These are phyloP conservation scores for Bothrops jararaca DNA, from an alignment of 2,113 vertebrate genomes.

Conservation along the genomic window DNA sequence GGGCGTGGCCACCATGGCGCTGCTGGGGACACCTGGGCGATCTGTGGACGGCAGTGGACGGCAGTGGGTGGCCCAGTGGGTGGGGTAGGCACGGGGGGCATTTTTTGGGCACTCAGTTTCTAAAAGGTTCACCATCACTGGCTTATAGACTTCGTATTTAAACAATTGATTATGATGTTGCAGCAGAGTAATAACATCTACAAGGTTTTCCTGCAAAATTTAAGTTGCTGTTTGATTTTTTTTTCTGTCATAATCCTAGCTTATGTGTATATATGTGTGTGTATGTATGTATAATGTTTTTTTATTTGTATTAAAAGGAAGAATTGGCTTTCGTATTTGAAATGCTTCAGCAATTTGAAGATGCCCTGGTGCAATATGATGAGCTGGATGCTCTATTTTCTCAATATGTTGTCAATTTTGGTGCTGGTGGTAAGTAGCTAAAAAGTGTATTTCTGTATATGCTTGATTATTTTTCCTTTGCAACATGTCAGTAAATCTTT, in stretches of 20 bases:
- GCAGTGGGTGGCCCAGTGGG: no score
- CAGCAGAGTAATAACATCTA: not conserved
- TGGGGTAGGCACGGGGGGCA: no score
- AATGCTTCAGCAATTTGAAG: slow-evolving; percentile 98
- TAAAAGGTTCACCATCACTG: no score
- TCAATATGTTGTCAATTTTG: slow-evolving; percentile 96
- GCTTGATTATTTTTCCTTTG: not conserved
- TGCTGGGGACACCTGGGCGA: no score
- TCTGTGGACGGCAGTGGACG: no score
- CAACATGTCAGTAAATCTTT: not conserved
- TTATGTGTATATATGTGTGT: not conserved
- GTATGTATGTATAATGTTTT: not conserved
- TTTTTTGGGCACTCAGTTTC: no score
- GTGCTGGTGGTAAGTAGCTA: slow-evolving; percentile 85
- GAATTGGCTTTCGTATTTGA: slow-evolving; percentile 98
- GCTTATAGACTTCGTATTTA: not conserved
- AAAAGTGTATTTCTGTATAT: not conserved
- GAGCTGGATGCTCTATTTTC: slow-evolving; percentile 97
- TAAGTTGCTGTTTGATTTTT: not conserved
- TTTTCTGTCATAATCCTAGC: not conserved
- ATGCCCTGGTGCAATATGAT: slow-evolving; percentile 96
- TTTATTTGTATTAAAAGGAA: slow-evolving; percentile 75
- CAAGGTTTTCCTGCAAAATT: not conserved
- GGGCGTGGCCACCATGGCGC: no score
- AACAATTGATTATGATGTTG: not conserved